phyloP scores from a whole-genome alignment of 2,797 vertebrate genomes.

The Macrochelys suwanniensis region DNA sequence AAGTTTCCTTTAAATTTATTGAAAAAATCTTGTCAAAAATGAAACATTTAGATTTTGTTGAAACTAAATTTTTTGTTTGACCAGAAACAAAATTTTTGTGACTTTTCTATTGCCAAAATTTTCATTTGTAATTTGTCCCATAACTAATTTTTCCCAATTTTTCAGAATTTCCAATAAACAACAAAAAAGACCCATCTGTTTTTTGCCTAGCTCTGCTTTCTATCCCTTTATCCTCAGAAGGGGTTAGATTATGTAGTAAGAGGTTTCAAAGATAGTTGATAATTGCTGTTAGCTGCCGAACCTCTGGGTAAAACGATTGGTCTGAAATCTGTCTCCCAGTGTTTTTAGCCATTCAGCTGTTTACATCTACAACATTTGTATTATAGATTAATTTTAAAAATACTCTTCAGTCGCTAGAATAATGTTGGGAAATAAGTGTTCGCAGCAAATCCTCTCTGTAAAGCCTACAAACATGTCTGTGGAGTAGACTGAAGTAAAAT shows the following conservation, averaged over 20 bases:
- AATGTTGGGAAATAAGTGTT: constrained; percentile 1
- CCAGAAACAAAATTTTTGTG: background rate
- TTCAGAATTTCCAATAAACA: background rate
- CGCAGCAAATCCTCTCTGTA: background rate
- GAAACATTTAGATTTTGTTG: background rate
- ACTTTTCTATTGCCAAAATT: background rate
- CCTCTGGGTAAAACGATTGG: background rate
- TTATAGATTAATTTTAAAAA: background rate
- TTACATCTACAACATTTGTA: background rate
- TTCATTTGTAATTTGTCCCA: background rate
- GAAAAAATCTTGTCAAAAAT: background rate
- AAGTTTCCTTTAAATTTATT: background rate
- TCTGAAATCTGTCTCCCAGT: background rate
- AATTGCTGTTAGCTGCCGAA: background rate
- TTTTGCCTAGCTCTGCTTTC: background rate
- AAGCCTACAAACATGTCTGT: background rate
- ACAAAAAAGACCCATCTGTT: background rate
- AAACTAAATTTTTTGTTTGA: background rate
- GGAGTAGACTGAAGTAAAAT: background rate
- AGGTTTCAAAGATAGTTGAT: background rate
- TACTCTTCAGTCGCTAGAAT: background rate
- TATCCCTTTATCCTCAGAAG: background rate
- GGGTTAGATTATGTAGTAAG: background rate
- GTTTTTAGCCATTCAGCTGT: background rate
- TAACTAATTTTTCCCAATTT: background rate